Percentiles rank a stretch among this genome's conserved stretches.
phyloP scores from a whole-genome alignment of 92 coral and sea anemone genomes.

The Phenganax stokvisi region DNA sequence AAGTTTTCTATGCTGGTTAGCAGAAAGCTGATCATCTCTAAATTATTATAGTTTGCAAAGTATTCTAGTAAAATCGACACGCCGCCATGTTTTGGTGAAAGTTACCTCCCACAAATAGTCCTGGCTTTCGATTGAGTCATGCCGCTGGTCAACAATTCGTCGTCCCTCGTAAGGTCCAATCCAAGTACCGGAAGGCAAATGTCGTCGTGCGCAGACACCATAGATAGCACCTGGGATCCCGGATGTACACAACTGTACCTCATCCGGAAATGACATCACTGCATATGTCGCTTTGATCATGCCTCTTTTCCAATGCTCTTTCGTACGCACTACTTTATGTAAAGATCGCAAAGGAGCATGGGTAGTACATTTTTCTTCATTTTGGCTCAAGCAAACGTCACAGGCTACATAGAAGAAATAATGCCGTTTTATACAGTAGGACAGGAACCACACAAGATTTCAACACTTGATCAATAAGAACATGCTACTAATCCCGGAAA shows the following conservation, averaged over 20 bases:
- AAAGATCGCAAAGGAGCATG: slow-evolving; percentile 33
- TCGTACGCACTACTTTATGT: slow-evolving; percentile 11
- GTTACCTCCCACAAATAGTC: slow-evolving; percentile 79
- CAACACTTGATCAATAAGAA: no score
- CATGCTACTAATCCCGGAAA: no score
- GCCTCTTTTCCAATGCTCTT: slow-evolving; percentile 21
- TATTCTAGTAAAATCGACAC: no score
- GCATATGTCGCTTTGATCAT: slow-evolving; percentile 50
- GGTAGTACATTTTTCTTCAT: slow-evolving; percentile 17
- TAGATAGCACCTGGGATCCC: slow-evolving; percentile 64
- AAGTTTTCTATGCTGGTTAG: no score
- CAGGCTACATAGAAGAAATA: slow-evolving; percentile 2
- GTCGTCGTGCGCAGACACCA: slow-evolving; percentile 68
- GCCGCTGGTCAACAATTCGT: slow-evolving; percentile 37
- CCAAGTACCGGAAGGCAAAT: slow-evolving; percentile 82
- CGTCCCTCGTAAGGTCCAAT: slow-evolving; percentile 83
- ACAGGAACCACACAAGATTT: no score
- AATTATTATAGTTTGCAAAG: no score
- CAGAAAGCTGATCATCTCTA: no score
- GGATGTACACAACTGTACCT: slow-evolving; percentile 72
- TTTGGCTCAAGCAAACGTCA: slow-evolving; percentile 11
- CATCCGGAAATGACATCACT: slow-evolving; percentile 77
- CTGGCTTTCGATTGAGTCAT: slow-evolving; percentile 38
- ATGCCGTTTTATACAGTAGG: background rate
- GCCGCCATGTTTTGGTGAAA: no score